phyloP scores from a whole-genome alignment of 2,888 invertebrate genomes.

The Noctua janthina region DNA sequence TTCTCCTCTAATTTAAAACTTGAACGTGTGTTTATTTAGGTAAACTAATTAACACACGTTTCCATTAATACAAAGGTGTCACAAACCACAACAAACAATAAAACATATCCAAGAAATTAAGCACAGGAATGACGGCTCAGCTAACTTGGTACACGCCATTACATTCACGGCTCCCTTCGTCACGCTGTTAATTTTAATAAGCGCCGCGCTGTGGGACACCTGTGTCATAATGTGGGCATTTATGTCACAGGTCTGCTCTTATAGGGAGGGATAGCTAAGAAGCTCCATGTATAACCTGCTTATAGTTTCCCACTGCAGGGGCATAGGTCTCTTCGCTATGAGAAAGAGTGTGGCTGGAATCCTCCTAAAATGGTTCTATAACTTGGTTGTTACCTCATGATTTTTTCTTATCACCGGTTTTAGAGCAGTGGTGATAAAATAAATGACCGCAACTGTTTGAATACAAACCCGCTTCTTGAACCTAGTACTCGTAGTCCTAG shows the following conservation, averaged over 20 bases:
- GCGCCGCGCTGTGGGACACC: conserved; percentile 35
- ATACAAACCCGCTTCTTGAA: not conserved
- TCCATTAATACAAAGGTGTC: conserved; percentile 11
- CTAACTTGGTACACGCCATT: conserved; percentile 50
- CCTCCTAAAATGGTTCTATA: not conserved
- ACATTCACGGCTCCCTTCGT: conserved; percentile 44
- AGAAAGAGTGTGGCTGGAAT: not conserved
- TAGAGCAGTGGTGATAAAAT: not conserved
- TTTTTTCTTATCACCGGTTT: not conserved
- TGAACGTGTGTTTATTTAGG: not conserved
- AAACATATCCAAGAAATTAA: conserved; percentile 62
- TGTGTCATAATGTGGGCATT: conserved; percentile 39
- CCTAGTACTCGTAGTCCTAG: not conserved
- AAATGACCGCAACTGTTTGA: not conserved
- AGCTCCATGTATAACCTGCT: not conserved
- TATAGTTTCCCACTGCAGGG: not conserved
- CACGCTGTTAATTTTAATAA: conserved; percentile 63
- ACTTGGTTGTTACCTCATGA: not conserved
- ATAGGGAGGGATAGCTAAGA: conserved; percentile 4
- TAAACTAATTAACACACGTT: not conserved
- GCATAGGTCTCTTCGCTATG: not conserved
- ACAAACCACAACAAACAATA: conserved; percentile 50
- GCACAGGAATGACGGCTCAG: conserved; percentile 50
- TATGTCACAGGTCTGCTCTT: conserved; percentile 18
- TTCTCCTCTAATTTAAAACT: not conserved